phyloP scores from a whole-genome alignment of 2,797 vertebrate species.

The Urosaurus nigricauda region DNA sequence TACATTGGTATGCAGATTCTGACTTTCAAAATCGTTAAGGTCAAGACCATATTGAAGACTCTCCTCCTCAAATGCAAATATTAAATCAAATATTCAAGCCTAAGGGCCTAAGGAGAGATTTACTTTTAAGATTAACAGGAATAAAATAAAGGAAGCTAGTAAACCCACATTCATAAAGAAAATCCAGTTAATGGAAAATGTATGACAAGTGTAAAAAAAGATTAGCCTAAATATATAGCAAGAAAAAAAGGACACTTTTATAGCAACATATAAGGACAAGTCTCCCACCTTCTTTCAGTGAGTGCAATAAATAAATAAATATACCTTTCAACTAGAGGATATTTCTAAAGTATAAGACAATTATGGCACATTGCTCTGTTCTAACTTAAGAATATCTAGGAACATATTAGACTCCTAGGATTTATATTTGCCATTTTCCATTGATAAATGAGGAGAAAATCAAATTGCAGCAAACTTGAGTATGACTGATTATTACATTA shows the following conservation, averaged over 20 bases:
- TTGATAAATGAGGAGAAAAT: neutral
- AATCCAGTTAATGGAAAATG: slow-evolving; percentile 47
- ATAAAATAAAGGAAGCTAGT: slow-evolving; percentile 61
- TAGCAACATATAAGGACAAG: neutral
- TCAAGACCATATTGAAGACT: slow-evolving; percentile 69
- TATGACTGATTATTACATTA: neutral
- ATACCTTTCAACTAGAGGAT: neutral
- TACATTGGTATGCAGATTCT: slow-evolving; percentile 66
- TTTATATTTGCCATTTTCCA: neutral
- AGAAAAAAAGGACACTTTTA: slow-evolving; percentile 11
- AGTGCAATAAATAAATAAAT: neutral
- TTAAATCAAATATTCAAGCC: slow-evolving; percentile 65
- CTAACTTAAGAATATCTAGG: neutral
- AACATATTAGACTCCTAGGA: neutral
- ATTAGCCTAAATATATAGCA: slow-evolving; percentile 37
- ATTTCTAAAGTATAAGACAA: neutral
- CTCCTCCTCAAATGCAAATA: slow-evolving; percentile 70
- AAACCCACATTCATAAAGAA: slow-evolving; percentile 52
- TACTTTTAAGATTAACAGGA: slow-evolving; percentile 68
- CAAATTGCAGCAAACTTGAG: neutral
- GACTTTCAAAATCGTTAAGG: slow-evolving; percentile 74
- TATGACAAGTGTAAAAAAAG: slow-evolving; percentile 38
- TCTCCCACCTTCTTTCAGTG: neutral
- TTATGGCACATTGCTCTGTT: neutral
- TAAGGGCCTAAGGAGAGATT: slow-evolving; percentile 61